phyloP scores from a whole-genome alignment of 2,113 vertebrate species.

The Pollimyrus isidori region DNA sequence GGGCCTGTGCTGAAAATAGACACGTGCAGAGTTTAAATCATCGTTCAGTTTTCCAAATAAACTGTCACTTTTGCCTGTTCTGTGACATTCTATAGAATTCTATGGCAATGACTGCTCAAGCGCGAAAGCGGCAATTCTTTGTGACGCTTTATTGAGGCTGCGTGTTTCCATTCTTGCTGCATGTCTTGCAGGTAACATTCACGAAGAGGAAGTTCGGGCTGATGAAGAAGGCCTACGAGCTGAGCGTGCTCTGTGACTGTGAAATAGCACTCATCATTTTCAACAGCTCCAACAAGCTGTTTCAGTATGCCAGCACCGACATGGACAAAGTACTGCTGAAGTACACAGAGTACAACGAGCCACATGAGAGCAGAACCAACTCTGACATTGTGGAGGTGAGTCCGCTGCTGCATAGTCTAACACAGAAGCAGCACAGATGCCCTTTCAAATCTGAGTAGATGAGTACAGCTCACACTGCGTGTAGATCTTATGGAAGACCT shows the following conservation, averaged over 20 bases:
- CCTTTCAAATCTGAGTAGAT: not conserved
- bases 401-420: not conserved
- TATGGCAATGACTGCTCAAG: not conserved
- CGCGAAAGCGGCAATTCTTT: not conserved
- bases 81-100: not conserved
- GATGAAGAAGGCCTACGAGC: conserved; percentile 98
- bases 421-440: too few species aligned
- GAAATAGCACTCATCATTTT: conserved; percentile 99
- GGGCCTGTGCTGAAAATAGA: conserved; percentile 5
- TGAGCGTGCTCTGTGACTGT: conserved; percentile 97
- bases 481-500: not conserved
- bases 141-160: not conserved
- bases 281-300: conserved; percentile 98
- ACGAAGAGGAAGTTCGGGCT: conserved; percentile 95
- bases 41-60: not conserved
- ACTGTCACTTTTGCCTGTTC: too few species aligned
- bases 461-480: not conserved
- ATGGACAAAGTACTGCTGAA: conserved; percentile 98
- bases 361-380: conserved; percentile 96
- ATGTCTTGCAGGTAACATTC: conserved; percentile 79
- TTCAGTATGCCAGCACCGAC: conserved; percentile 96
- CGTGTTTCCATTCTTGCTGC: conserved; percentile 7
- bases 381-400: conserved; percentile 95
- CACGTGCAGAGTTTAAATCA: not conserved
- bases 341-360: conserved; percentile 95